Evolutionary conservation across 2,888 invertebrate species (phyloP), one percentile per base, ranked within the genome.

Genomic region (Didymodactylos carnosus): DNA sequence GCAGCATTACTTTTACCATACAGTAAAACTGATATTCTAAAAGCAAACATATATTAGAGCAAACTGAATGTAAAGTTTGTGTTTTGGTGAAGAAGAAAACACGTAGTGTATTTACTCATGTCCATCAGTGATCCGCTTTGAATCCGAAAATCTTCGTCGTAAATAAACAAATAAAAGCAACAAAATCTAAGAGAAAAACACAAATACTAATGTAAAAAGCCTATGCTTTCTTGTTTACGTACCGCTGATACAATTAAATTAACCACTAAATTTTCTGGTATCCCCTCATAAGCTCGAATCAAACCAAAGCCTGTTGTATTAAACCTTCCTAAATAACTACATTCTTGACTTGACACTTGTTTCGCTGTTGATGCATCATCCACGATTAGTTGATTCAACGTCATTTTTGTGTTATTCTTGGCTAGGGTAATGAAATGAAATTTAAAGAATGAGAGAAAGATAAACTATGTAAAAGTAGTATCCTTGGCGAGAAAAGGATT

Each of bases 251-350:
- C 74, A 19, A 53, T 29, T 10, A 71, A 10, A 72, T 74, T 74
- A 5, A 74, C 46, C 4, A 74, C 2, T 35, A 74, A 51, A 41
- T 74, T 74, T 29, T 74, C 74, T 1, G 74, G 74, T 51, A 74
- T 74, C 4, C 74, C 74, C 23, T 74, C 74, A 14, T 71, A 74
- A 25, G 71, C 71, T 71, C 71, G 51, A 40, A 74, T 74, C 13
- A 74, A 25, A 1, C 29, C 51, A 41, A 62, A 69, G 6, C 71
- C 43, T 25, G 71, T 71, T 7, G 71, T 46, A 41, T 74, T 74
- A 0, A 62, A 35, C 35, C 62, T 29, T 35, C 62, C 62, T 35
- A n/a, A 62, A 35, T 62, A 62, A 5, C 35, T 35, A 62, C 62
- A 62, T 11, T 62, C 62, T 35, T 6, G 35, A 10, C 14, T 62